phyloP scores from a whole-genome alignment of 35 echinoderm and acorn worm species.

The Nesometra sesokonis region DNA sequence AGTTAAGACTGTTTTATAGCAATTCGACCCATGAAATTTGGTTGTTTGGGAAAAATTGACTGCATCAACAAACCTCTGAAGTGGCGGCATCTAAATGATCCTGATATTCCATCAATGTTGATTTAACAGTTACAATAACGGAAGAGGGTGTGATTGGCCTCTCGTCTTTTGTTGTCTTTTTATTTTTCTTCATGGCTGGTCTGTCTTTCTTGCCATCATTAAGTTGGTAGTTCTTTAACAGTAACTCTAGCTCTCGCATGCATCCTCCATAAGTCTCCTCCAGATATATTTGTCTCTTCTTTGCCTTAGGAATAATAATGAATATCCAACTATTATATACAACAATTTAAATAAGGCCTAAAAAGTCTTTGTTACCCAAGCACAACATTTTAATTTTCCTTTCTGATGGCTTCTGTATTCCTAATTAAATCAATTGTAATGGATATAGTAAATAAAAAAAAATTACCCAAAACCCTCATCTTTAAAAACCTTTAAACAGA shows the following conservation, averaged over 20 bases:
- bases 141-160: constrained; percentile 30
- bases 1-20: no score
- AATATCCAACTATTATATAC: no score
- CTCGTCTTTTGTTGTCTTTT: background rate
- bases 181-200: constrained; percentile 9
- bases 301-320: constrained; percentile 40
- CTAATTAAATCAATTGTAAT: no score
- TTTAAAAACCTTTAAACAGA: no score
- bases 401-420: no score
- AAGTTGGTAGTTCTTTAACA: constrained; percentile 62
- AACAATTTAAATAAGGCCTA: no score
- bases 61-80: constrained; percentile 49
- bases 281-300: constrained; percentile 84
- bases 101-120: constrained; percentile 66
- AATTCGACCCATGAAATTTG: no score
- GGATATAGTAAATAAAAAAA: no score
- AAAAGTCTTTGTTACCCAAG: no score
- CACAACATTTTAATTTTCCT: no score
- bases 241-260: constrained; percentile 84
- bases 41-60: no score
- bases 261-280: constrained; percentile 90
- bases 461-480: no score
- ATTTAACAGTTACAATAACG: constrained; percentile 68
- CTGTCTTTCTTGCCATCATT: constrained; percentile 14
- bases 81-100: constrained; percentile 45